A percentile compares a stretch with the other conserved stretches of the same genome.
Evolutionary conservation across 2,113 vertebrate species (phyloP).

Genomic region (Chauna torquata): DNA sequence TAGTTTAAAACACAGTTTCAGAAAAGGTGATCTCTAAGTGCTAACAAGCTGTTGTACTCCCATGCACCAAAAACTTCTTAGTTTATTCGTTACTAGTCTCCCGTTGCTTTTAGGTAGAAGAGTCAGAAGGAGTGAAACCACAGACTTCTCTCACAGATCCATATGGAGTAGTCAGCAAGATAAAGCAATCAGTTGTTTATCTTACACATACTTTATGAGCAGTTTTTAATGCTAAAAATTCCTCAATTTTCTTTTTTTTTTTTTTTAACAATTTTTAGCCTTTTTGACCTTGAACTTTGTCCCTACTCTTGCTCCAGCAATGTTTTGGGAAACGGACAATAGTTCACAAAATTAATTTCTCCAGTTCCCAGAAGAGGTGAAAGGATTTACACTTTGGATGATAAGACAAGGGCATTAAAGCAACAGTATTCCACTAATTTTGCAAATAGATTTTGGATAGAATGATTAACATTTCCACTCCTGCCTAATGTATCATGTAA

Average conservation of each 20-base stretch:
- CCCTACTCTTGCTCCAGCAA: not conserved
- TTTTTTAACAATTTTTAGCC: not conserved
- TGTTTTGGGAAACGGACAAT: not conserved
- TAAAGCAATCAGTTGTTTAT: not conserved
- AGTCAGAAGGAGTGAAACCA: not conserved
- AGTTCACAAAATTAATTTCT: not conserved
- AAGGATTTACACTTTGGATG: not conserved
- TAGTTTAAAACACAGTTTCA: not conserved
- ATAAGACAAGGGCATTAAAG: conserved; percentile 23
- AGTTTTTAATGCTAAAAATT: not conserved
- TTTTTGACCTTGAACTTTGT: not conserved
- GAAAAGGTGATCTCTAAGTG: not conserved
- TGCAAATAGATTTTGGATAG: conserved; percentile 68
- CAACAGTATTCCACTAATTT: conserved; percentile 60
- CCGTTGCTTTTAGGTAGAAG: not conserved
- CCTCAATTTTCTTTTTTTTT: not conserved
- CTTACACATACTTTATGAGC: not conserved
- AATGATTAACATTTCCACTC: conserved; percentile 73
- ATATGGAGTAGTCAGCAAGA: not conserved
- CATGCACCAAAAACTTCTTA: not conserved
- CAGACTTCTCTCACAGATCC: not conserved
- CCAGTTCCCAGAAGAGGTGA: not conserved
- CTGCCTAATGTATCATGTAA: conserved; percentile 77
- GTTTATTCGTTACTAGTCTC: not conserved
- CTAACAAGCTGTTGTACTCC: not conserved